Percentiles rank a stretch among this genome's conserved stretches.
These are phyloP conservation scores for Galaxea fascicularis DNA, from an alignment of 92 coral and sea anemone species.

Conservation along the genomic window DNA sequence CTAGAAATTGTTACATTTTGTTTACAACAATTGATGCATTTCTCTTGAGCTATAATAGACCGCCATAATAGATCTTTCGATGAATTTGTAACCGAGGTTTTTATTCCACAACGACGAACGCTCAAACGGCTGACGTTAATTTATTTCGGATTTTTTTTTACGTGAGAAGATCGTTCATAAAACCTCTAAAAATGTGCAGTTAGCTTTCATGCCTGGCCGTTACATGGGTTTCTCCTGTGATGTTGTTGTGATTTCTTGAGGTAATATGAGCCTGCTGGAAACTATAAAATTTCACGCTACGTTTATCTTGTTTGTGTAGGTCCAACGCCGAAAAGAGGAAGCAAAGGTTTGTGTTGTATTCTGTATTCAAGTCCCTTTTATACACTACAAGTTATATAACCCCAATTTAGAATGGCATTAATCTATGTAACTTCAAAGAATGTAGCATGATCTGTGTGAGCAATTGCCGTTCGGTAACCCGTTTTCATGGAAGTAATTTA, in stretches of 20 bases:
- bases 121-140: no score
- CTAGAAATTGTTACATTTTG: not conserved
- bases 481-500: not conserved
- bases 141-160: no score
- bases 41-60: not conserved
- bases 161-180: no score
- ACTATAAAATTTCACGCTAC: not conserved
- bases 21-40: not conserved
- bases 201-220: not conserved
- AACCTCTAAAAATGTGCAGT: no score
- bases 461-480: not conserved
- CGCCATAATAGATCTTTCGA: no score
- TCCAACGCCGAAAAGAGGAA: slow-evolving; percentile 32
- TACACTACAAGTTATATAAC: no score
- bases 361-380: no score
- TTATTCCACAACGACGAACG: no score
- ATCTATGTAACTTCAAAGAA: not conserved
- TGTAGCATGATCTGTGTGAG: no score
- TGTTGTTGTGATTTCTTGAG: not conserved
- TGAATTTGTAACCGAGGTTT: no score
- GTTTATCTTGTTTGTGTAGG: not conserved
- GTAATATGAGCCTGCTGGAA: no score
- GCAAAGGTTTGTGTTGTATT: slow-evolving; percentile 14
- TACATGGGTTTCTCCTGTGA: not conserved
- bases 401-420: no score